phyloP scores from a whole-genome alignment of 92 coral and sea anemone genomes.

The Pocillopora meandrina region DNA sequence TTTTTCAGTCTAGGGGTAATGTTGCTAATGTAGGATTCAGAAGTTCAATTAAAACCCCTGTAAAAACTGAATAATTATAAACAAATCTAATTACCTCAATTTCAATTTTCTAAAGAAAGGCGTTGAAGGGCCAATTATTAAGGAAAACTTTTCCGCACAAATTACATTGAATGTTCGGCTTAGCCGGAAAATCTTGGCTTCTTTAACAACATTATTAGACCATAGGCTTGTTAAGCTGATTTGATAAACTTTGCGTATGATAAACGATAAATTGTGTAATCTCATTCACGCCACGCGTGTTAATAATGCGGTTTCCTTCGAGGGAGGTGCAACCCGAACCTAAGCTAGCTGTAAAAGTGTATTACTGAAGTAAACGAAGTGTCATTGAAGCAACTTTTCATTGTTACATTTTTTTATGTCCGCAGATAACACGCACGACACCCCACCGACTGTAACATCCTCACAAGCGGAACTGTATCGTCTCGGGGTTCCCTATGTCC shows the following conservation, averaged over 20 bases:
- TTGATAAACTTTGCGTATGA: conserved; percentile 42
- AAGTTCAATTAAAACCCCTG: background rate
- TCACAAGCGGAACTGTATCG: conserved; percentile 52
- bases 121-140: background rate
- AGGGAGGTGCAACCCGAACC: background rate
- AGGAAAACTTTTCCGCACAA: background rate
- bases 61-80: background rate
- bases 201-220: background rate
- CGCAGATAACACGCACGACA: conserved; percentile 62
- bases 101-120: conserved; percentile 5
- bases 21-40: conserved; percentile 6
- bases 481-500: conserved; percentile 43
- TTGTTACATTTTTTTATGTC: background rate
- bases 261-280: conserved; percentile 26
- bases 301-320: conserved; percentile 25
- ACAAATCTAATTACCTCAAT: conserved; percentile 17
- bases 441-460: conserved; percentile 65
- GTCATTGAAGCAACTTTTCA: conserved; percentile 1
- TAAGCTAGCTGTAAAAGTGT: background rate
- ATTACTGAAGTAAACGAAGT: background rate
- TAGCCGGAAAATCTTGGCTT: conserved; percentile 34
- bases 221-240: conserved; percentile 14
- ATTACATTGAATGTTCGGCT: conserved; percentile 15
- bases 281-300: background rate
- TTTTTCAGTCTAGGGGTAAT: background rate